Evolutionary conservation across 2,888 invertebrate genomes (phyloP).

Genomic region (Coenonympha arcania): DNA sequence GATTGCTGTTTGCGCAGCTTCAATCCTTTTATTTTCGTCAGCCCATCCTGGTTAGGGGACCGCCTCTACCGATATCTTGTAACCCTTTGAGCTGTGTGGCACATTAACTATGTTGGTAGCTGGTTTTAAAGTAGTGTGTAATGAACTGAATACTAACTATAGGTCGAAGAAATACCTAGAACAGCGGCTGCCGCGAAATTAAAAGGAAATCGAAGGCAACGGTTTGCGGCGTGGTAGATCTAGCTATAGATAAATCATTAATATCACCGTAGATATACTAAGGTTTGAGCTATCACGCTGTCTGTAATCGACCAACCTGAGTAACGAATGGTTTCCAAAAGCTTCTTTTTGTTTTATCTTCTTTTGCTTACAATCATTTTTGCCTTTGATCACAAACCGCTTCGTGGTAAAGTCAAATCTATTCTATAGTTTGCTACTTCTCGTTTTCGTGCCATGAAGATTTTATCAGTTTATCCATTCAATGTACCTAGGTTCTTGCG

Average conservation of each 20-base stretch:
- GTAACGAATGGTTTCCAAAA: background rate
- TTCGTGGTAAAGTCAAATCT: background rate
- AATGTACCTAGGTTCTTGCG: too few species aligned
- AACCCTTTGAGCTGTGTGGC: too few species aligned
- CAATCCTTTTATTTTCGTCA: too few species aligned
- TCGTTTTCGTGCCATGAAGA: too few species aligned
- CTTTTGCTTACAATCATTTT: background rate
- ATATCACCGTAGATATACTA: slow-evolving; percentile 9
- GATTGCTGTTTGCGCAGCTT: too few species aligned
- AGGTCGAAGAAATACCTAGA: slow-evolving; percentile 10
- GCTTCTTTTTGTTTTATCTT: background rate
- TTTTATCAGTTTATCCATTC: too few species aligned
- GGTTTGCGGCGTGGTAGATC: slow-evolving; percentile 43
- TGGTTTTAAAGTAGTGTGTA: too few species aligned
- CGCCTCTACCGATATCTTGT: too few species aligned
- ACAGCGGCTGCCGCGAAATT: slow-evolving; percentile 50
- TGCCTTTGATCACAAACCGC: background rate
- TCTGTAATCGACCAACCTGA: slow-evolving; percentile 12
- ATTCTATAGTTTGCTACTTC: too few species aligned
- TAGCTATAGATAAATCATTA: slow-evolving; percentile 22
- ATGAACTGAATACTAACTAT: slow-evolving; percentile 1
- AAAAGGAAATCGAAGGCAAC: slow-evolving; percentile 67
- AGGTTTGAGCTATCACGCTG: slow-evolving; percentile 18
- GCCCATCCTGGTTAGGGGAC: too few species aligned
- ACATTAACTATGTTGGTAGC: too few species aligned